Evolutionary conservation across 2,888 invertebrate species (phyloP).

Genomic region (Ischnus inquisitorius): DNA sequence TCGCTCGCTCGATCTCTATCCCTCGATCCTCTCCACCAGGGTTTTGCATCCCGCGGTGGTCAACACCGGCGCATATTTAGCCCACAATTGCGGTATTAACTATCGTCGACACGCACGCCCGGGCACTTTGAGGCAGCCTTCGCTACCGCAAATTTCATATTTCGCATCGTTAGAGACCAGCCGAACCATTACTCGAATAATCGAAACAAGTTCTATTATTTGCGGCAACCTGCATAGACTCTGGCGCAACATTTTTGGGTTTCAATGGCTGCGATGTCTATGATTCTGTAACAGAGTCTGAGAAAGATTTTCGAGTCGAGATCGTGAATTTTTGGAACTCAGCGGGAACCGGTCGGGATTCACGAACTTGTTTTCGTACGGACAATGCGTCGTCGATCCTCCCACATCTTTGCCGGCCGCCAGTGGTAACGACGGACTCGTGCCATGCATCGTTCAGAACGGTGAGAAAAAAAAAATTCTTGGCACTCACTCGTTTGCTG

Average conservation of each 20-base stretch:
- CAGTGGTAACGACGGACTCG: conserved; percentile 42
- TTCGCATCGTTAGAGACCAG: conserved; percentile 32
- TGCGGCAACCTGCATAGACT: not conserved
- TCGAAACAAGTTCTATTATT: not conserved
- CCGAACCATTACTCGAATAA: not conserved
- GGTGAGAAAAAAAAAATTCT: conserved; percentile 44
- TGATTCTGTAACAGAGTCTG: not conserved
- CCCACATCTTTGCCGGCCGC: conserved; percentile 58
- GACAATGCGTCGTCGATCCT: conserved; percentile 69
- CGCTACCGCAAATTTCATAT: conserved; percentile 70
- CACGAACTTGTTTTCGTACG: conserved; percentile 54
- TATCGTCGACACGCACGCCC: conserved; percentile 79
- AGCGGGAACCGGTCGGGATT: conserved; percentile 47
- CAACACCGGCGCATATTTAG: conserved; percentile 78
- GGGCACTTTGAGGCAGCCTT: conserved; percentile 39
- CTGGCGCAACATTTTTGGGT: not conserved
- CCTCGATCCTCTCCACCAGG: conserved; percentile 11
- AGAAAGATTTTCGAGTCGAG: not conserved
- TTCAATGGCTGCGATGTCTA: not conserved
- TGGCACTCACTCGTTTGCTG: conserved; percentile 29
- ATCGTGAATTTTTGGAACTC: conserved; percentile 43
- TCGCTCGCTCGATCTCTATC: conserved; percentile 20
- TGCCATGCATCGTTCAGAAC: conserved; percentile 61
- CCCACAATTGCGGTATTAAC: conserved; percentile 77
- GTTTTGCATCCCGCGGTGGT: conserved; percentile 65